phyloP scores from a whole-genome alignment of 2,888 invertebrate genomes.

The Meiosimyza decipiens region DNA sequence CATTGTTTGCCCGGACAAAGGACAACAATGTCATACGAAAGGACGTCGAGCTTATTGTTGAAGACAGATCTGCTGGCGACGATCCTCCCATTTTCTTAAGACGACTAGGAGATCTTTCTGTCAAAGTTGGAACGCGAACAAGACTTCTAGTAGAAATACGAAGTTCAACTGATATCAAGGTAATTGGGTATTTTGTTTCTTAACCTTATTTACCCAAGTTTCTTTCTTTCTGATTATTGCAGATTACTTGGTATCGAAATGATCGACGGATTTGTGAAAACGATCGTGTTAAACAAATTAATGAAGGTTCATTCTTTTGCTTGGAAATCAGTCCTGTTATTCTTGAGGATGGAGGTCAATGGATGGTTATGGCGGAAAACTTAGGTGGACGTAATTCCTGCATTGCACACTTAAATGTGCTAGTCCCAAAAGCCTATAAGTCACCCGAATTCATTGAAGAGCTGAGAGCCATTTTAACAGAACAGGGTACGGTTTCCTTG shows the following conservation, averaged over 20 bases:
- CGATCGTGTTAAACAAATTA: slow-evolving; percentile 79
- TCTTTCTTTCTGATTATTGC: background rate
- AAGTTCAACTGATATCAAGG: slow-evolving; percentile 83
- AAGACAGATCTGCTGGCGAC: slow-evolving; percentile 73
- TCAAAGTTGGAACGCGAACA: slow-evolving; percentile 89
- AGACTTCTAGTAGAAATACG: slow-evolving; percentile 86
- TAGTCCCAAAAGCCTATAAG: slow-evolving; percentile 89
- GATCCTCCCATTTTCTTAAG: slow-evolving; percentile 86
- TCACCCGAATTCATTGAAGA: slow-evolving; percentile 88
- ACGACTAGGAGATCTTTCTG: slow-evolving; percentile 85
- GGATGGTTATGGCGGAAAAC: slow-evolving; percentile 87
- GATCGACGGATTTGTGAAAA: slow-evolving; percentile 80
- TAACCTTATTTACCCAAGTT: background rate
- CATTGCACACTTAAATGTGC: slow-evolving; percentile 81
- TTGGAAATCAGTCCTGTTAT: slow-evolving; percentile 85
- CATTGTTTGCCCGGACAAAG: slow-evolving; percentile 74
- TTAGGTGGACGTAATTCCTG: slow-evolving; percentile 79
- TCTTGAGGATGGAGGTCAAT: slow-evolving; percentile 84
- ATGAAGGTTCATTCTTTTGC: slow-evolving; percentile 88
- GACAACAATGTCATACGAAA: slow-evolving; percentile 69
- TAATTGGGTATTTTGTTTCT: slow-evolving; percentile 59
- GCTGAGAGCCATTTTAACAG: slow-evolving; percentile 83
- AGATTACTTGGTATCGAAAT: slow-evolving; percentile 91
- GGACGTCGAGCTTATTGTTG: slow-evolving; percentile 71
- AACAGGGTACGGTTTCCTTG: slow-evolving; percentile 88